Conservation (phyloP, 2,888 invertebrate genomes). For the Mayetiola destructor region DNA sequence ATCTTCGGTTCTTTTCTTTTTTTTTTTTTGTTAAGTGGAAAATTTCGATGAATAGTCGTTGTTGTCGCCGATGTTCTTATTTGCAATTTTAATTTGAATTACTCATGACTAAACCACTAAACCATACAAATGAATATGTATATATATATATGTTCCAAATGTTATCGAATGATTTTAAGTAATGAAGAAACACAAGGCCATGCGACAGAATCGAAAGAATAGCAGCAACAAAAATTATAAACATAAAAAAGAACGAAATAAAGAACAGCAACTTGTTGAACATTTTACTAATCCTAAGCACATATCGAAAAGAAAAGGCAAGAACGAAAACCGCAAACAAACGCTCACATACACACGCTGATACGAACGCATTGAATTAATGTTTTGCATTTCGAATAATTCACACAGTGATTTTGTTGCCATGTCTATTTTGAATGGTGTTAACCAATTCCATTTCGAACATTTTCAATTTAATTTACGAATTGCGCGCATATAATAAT, state of each 20-base stretch:
- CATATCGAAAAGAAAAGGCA: neutral
- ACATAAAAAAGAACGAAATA: neutral
- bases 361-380: no score
- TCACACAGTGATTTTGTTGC: no score
- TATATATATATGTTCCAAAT: neutral
- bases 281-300: neutral
- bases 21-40: neutral
- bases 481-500: no score
- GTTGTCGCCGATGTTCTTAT: neutral
- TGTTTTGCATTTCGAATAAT: neutral
- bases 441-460: neutral
- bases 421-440: no score
- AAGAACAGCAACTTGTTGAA: neutral
- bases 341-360: no score
- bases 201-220: neutral
- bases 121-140: no score
- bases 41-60: neutral
- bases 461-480: no score
- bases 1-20: no score
- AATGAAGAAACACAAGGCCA: neutral
- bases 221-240: neutral
- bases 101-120: no score
- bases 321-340: neutral
- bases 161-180: neutral
- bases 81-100: neutral